Base-by-base conservation (phyloP, 2,888 invertebrate genomes). In the Chorisops tibialis region DNA sequence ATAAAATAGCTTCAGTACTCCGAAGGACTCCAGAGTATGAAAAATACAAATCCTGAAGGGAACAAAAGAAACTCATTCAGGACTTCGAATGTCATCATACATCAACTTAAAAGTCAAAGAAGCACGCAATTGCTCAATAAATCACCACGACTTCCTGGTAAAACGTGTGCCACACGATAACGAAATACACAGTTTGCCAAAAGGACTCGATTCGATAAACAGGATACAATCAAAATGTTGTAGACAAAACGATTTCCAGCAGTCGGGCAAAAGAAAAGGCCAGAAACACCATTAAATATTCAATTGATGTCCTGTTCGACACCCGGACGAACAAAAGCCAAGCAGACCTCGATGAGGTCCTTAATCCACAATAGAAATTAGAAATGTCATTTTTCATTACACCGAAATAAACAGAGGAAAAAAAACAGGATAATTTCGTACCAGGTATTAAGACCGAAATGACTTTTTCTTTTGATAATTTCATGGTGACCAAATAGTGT, bases 121-220 rank as follows among this genome's bases (percentile, higher is more conserved):
- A 62, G 62, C 62, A 62, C 62, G 62, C 62, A 56, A 62, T 62
- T 41, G 37, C 49, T 62, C 56, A 62, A 62, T 62, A 62, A 62
- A 62, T 62, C 56, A 62, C 39, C 35, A 16, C 38, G 16, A 24
- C 43, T 59, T 19, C 58, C 19, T 35, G 14, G 35, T 18, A 48
- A 24, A 48, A 35, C 59, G 59, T 59, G 59, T 59, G 59, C 59
- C 59, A 37, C 30, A 48, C 14, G 22, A 35, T 30, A 30, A 30
- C 30, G 30, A 7, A 14, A 41, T 12, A 3, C 41, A 41, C 14
- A 2, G 1, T 30, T 5, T 30, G 9, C 30, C 7, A 30, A 30
- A 30, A 30, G 30, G 30, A 30, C 30, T 30, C 30, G 30, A 37
- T 16, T 12, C 41, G 12, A 16, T 41, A 18, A 16, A 14, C 41